Base-by-base conservation (phyloP, 2,113 vertebrate genomes). In the Pithys albifrons region DNA sequence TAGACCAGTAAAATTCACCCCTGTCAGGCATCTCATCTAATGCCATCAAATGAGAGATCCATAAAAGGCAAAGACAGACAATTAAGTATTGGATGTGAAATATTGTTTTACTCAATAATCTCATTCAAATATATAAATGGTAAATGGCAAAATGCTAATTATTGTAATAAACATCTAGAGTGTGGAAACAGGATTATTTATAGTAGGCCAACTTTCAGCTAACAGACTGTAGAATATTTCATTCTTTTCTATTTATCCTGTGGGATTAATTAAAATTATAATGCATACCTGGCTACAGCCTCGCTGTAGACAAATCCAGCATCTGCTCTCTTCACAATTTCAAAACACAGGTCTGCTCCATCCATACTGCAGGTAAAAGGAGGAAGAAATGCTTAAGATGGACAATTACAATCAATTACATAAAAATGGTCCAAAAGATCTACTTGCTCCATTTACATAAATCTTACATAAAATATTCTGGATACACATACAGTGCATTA, bases 261-360 rank as follows among this genome's bases (percentile, higher is more conserved):
- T 48, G 37, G 49, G 27, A 97, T 87, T 90, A 85, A 72, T 87
- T 85, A 88, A 75, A 95, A 81, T 89, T 29, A 83, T 43, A 96
- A 87, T 85, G 98, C 98, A 96, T 98, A 99, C 99, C 99, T 99
- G 97, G 99, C 99, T 95, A 99, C 99, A 45, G 99, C 99, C 97
- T 99, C 99, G 6, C 99, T 99, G 98, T 99, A 99, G 76, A 99
- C 99, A 96, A 99, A 99, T 65, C 99, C 99, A 89, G 99, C 99
- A 74, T 99, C 99, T 14, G 99, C 99, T 97, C 99, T 96, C 97
- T 99, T 99, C 76, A 99, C 99, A 17, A 99, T 99, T 98, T 99
- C 99, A 97, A 99, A 99, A 97, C 99, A 99, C 93, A 99, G 98
- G 96, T 99, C 99, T 37, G 99, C 99, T 96, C 99, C 99, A 94